Conservation (phyloP, 2,888 invertebrate genomes). For the Myopa tessellatipennis region DNA sequence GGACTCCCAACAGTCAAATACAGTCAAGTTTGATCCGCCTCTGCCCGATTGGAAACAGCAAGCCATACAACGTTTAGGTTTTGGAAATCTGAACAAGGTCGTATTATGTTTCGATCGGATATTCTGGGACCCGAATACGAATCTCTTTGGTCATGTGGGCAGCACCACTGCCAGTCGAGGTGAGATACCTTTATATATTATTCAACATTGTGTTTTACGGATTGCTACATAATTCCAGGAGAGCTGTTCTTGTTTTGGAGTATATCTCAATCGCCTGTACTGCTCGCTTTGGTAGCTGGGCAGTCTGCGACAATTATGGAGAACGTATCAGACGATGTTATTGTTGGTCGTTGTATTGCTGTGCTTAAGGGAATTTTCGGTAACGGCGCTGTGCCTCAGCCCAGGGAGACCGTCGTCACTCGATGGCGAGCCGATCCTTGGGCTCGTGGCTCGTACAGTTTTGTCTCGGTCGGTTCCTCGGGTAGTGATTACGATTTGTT, state of each 20-base stretch:
- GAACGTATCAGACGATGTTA: conserved; percentile 96
- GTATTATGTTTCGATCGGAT: conserved; percentile 96
- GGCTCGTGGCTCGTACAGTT: conserved; percentile 97
- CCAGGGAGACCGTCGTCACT: conserved; percentile 93
- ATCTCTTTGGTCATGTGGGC: conserved; percentile 97
- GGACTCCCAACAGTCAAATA: conserved; percentile 78
- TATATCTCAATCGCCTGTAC: conserved; percentile 91
- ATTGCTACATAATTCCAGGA: conserved; percentile 69
- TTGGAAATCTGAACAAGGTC: conserved; percentile 95
- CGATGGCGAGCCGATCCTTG: conserved; percentile 98
- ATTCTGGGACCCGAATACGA: conserved; percentile 97
- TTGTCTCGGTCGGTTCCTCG: conserved; percentile 94
- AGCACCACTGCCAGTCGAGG: conserved; percentile 94
- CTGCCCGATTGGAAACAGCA: conserved; percentile 96
- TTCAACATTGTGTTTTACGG: neutral
- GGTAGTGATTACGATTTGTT: conserved; percentile 97
- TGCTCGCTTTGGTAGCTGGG: conserved; percentile 94
- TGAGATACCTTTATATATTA: conserved; percentile 55
- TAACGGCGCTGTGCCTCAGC: conserved; percentile 88
- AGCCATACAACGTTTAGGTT: conserved; percentile 94
- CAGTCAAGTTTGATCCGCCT: conserved; percentile 93
- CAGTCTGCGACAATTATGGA: conserved; percentile 97
- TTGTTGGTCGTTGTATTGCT: conserved; percentile 94
- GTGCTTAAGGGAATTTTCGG: conserved; percentile 96
- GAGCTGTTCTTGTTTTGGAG: conserved; percentile 99